Conservation (phyloP, 2,888 invertebrate genomes). For the Sesamia inferens region DNA sequence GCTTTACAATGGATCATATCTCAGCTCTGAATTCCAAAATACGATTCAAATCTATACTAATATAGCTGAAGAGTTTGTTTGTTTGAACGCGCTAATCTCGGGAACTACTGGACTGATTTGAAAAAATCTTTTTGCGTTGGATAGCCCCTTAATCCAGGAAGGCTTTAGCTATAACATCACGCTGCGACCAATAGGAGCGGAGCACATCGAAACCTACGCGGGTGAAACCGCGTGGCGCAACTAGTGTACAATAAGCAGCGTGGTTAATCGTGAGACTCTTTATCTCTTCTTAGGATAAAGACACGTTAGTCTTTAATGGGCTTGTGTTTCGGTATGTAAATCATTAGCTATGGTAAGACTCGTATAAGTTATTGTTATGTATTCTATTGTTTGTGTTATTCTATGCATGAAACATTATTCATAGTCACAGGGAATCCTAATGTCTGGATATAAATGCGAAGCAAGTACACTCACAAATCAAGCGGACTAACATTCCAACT, state of each 20-base stretch:
- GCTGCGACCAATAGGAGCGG: no score
- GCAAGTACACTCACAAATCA: slow-evolving; percentile 54
- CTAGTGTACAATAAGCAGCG: background rate
- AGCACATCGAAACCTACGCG: no score
- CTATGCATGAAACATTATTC: slow-evolving; percentile 50
- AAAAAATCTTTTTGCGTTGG: no score
- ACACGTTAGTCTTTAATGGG: background rate
- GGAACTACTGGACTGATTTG: no score
- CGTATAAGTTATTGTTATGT: slow-evolving; percentile 33
- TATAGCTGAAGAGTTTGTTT: no score
- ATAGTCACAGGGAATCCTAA: slow-evolving; percentile 49
- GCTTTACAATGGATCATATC: background rate
- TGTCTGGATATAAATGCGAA: slow-evolving; percentile 42
- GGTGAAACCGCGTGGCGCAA: no score
- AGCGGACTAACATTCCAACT: slow-evolving; percentile 40
- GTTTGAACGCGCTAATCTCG: no score
- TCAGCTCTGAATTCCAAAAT: background rate
- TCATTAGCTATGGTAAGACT: slow-evolving; percentile 23
- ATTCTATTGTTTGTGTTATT: slow-evolving; percentile 48
- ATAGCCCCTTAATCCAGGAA: no score
- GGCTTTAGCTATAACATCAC: no score
- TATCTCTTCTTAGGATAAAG: slow-evolving; percentile 1
- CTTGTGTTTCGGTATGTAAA: slow-evolving; percentile 34
- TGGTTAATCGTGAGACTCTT: slow-evolving; percentile 1
- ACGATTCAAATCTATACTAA: no score